Conservation (phyloP, 2,797 vertebrate species). For the Tragopan temminckii region DNA sequence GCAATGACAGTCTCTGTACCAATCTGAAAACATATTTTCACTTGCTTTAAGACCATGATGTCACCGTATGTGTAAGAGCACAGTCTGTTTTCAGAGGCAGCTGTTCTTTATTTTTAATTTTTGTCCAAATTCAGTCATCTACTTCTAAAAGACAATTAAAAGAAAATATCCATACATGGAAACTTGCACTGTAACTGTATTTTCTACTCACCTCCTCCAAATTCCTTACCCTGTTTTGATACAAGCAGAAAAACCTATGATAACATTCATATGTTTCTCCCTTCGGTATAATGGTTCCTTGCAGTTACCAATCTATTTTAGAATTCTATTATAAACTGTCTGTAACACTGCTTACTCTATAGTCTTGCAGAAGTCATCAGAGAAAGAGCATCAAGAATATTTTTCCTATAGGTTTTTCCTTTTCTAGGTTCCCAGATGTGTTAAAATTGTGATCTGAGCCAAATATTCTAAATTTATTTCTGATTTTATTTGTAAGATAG, state of each 20-base stretch:
- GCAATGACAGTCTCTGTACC: background rate
- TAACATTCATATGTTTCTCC: background rate
- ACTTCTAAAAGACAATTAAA: background rate
- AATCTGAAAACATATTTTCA: constrained; percentile 31
- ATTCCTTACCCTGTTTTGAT: background rate
- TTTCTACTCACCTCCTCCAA: background rate
- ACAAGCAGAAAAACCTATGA: background rate
- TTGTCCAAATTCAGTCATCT: constrained; percentile 10
- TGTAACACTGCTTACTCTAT: background rate
- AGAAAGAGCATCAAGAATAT: background rate
- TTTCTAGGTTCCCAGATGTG: background rate
- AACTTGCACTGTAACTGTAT: background rate
- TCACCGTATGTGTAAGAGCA: constrained; percentile 38
- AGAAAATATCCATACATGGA: background rate
- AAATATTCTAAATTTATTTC: background rate
- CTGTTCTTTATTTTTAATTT: constrained; percentile 26
- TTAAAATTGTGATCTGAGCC: background rate
- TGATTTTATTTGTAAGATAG: background rate
- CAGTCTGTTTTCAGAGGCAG: constrained; percentile 42
- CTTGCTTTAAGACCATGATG: background rate
- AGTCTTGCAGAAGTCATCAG: background rate
- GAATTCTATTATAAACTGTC: background rate
- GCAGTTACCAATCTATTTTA: background rate
- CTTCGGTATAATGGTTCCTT: background rate
- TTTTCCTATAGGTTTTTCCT: background rate